A percentile compares a stretch with the other conserved stretches of the same genome.
Conservation (phyloP, 2,888 invertebrate genomes). For the Boloria selene region DNA sequence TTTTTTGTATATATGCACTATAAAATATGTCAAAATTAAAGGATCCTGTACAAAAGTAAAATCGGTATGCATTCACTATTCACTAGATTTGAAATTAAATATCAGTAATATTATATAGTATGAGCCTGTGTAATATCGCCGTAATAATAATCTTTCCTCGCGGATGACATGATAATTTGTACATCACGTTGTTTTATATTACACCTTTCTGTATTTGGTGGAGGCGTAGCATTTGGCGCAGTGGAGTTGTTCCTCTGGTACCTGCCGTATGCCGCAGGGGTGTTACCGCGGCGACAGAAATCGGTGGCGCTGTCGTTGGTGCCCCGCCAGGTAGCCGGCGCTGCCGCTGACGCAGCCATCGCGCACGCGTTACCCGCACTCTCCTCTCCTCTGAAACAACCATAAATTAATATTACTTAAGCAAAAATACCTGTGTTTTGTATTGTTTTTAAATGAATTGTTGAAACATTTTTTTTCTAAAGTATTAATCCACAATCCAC, state of each 20-base stretch:
- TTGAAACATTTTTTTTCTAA: too few relatives aligned
- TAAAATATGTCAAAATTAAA: too few relatives aligned
- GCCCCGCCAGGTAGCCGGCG: conserved; percentile 76
- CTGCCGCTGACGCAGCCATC: conserved; percentile 73
- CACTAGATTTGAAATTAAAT: not conserved
- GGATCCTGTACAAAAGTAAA: too few relatives aligned
- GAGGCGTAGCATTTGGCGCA: conserved; percentile 74
- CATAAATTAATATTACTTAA: not conserved
- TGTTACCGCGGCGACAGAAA: conserved; percentile 77
- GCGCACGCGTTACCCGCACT: conserved; percentile 72
- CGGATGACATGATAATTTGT: not conserved
- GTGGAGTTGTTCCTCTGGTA: conserved; percentile 81
- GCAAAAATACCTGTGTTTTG: not conserved
- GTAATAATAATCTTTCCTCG: not conserved
- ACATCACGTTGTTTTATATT: conserved; percentile 25
- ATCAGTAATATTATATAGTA: not conserved
- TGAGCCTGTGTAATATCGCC: not conserved
- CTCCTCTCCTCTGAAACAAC: conserved; percentile 66
- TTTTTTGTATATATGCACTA: too few relatives aligned
- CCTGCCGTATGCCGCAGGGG: conserved; percentile 80
- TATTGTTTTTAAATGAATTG: too few relatives aligned
- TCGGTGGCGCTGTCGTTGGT: conserved; percentile 79
- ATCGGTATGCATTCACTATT: not conserved
- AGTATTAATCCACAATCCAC: too few relatives aligned
- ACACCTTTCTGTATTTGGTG: conserved; percentile 73